Evolutionary conservation across 2,797 vertebrate genomes (phyloP), one percentile per base, ranked within the genome.

Genomic region (Paedocypris micromegethes): DNA sequence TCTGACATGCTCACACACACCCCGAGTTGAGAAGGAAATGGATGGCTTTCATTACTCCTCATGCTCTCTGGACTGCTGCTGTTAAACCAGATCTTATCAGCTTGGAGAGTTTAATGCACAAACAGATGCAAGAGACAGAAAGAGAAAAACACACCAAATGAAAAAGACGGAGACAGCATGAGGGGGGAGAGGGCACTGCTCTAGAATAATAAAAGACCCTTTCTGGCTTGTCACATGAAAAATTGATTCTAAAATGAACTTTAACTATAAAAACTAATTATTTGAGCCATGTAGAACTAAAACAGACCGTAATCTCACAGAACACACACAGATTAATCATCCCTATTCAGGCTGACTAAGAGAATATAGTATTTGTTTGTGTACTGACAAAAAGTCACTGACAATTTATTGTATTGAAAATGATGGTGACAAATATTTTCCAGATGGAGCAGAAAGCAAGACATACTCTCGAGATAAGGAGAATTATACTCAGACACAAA

Each of bases 71-170:
- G n/a, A 56, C 51, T 4, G 5, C 51, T 39, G 54, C 65, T 46
- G 53, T 9, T 56, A 63, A 45, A 49, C 37, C 54, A 9, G 66
- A 73, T 73, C 44, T 59, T 68, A 64, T 75, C 67, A 57, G 73
- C 9, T 37, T 70, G 70, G 45, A 66, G 64, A 70, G 54, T 62
- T 70, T 70, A 70, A 61, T 74, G 67, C 62, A 73, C 46, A 68
- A 55, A 61, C 56, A 88, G 93, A 92, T 91, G 93, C 43, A 44
- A 39, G 57, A 44, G 61, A 44, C 65, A 64, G 48, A 64, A 65
- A 43, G 75, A 63, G 59, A 72, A 55, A 65, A 57, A 58, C 56
- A 58, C 70, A 78, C 78, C 77, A 8, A 81, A 74, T 77, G 23
- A 23, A 23, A 54, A 63, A 46, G 77, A 2, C 66, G 41, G 6